A percentile compares a stretch with the other conserved stretches of the same genome.
Evolutionary conservation across 1,140 invertebrate genomes (phyloP).

Genomic region (Diabrotica undecimpunctata): DNA sequence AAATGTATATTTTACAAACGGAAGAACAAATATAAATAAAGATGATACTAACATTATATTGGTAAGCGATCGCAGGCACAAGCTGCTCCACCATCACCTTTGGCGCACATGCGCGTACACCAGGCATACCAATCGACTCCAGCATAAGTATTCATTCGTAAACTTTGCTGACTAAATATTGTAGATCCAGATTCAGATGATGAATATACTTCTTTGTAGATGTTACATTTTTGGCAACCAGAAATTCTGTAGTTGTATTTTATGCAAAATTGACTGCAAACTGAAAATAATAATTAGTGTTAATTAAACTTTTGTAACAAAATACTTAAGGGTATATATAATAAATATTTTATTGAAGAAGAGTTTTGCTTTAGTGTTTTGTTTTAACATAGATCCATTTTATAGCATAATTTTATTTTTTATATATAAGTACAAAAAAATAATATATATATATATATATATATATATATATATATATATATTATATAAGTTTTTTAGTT

Average conservation of each 20-base stretch:
- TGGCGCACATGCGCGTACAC: conserved; percentile 50
- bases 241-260: conserved; percentile 37
- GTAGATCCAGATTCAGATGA: background rate
- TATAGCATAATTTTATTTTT: too few species aligned
- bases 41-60: conserved; percentile 6
- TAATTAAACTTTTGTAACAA: too few species aligned
- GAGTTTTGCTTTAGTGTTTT: too few species aligned
- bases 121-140: conserved; percentile 47
- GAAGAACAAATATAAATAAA: background rate
- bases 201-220: conserved; percentile 19
- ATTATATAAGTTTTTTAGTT: too few species aligned
- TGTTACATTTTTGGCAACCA: conserved; percentile 34
- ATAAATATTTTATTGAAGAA: too few species aligned
- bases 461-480: too few species aligned
- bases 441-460: too few species aligned
- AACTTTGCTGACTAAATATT: background rate
- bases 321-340: too few species aligned
- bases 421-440: too few species aligned
- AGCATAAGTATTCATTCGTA: background rate
- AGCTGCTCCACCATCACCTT: conserved; percentile 53
- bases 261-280: conserved; percentile 41
- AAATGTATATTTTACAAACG: too few species aligned
- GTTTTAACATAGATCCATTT: too few species aligned
- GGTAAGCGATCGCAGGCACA: conserved; percentile 56
- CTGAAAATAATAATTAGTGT: background rate